A percentile compares a stretch with the other conserved stretches of the same genome.
Conservation (phyloP, 2,797 vertebrate species). For the Esox masquinongy region DNA sequence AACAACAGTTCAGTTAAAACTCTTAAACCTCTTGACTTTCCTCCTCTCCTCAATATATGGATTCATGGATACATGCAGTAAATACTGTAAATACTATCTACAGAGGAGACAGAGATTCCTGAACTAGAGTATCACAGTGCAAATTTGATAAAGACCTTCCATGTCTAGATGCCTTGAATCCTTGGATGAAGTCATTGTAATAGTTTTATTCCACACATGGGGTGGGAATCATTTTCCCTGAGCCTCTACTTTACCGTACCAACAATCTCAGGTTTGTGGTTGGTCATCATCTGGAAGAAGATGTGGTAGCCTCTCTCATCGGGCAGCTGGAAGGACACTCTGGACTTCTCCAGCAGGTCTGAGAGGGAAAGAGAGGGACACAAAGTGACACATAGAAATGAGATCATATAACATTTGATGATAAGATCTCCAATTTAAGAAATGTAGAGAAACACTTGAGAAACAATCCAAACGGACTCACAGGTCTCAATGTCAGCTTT, state of each 20-base stretch:
- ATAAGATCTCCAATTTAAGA: too few relatives aligned
- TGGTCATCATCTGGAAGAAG: neutral
- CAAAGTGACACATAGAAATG: too few relatives aligned
- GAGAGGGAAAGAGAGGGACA: neutral
- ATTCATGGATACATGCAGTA: too few relatives aligned
- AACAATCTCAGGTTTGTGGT: slow-evolving; percentile 12
- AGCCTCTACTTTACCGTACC: neutral
- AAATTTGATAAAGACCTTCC: neutral
- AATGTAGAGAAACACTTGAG: too few relatives aligned
- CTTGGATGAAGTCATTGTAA: neutral
- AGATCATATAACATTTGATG: too few relatives aligned
- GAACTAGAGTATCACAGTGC: too few relatives aligned
- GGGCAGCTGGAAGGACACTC: slow-evolving; percentile 6
- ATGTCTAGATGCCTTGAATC: neutral
- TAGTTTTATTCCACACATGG: neutral
- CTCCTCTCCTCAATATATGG: too few relatives aligned
- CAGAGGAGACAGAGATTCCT: too few relatives aligned
- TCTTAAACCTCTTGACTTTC: neutral
- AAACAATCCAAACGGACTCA: neutral
- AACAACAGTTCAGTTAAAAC: neutral
- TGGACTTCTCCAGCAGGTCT: slow-evolving; percentile 13
- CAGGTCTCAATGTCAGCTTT: neutral
- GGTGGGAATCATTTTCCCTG: neutral
- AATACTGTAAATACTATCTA: too few relatives aligned
- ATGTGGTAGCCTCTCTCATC: slow-evolving; percentile 14